These are phyloP conservation scores for Ctenoplectra terminalis DNA, from an alignment of 1,140 invertebrate genomes.

Conservation along the genomic window DNA sequence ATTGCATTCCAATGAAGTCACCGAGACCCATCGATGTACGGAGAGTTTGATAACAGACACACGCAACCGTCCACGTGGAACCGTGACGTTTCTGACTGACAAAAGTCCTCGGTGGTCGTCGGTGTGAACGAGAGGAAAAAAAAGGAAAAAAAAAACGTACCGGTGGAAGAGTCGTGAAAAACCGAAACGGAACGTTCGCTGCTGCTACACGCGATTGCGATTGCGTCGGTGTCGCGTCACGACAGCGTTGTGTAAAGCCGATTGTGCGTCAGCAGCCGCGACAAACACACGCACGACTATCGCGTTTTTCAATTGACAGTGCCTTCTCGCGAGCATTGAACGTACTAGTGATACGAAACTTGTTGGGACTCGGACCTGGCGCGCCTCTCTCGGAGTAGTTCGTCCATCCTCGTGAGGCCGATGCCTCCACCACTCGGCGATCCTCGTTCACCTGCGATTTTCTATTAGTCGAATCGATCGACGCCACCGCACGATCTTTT, in stretches of 20 bases:
- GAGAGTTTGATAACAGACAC: conserved; percentile 41
- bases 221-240: conserved; percentile 46
- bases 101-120: not conserved
- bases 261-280: conserved; percentile 45
- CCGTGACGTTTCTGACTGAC: not conserved
- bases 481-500: not conserved
- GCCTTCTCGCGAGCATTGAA: conserved; percentile 19
- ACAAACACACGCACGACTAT: conserved; percentile 21
- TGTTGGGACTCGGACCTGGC: conserved; percentile 29
- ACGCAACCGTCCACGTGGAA: conserved; percentile 29
- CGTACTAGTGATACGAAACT: conserved; percentile 23
- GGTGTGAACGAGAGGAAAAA: no score
- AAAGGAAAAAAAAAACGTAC: no score
- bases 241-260: conserved; percentile 36
- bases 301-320: conserved; percentile 18
- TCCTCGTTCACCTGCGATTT: not conserved
- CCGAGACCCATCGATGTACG: conserved; percentile 50
- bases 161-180: not conserved
- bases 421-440: not conserved
- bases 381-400: not conserved
- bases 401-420: not conserved
- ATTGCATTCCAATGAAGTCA: conserved; percentile 49
- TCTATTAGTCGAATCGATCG: not conserved
- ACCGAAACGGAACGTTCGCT: not conserved
- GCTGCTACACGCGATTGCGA: conserved; percentile 12